A percentile compares a stretch with the other conserved stretches of the same genome.
Evolutionary conservation across 1,140 invertebrate species (phyloP).

Genomic region (Drosophila gunungcola): DNA sequence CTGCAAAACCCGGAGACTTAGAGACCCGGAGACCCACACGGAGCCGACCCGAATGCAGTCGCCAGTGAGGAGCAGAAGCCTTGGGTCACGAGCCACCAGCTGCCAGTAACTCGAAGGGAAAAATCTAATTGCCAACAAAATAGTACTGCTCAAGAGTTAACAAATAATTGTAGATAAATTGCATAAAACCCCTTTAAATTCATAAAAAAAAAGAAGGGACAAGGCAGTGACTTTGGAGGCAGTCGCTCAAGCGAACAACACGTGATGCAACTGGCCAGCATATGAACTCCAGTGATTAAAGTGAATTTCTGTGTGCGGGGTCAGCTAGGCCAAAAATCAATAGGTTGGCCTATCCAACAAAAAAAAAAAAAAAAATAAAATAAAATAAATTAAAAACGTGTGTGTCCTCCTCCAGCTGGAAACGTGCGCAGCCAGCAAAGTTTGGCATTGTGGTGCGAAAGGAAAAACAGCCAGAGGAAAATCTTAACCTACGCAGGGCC

Average conservation of each 20-base stretch:
- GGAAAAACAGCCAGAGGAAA: conserved; percentile 29
- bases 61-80: conserved; percentile 40
- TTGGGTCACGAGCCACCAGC: conserved; percentile 47
- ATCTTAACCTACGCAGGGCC: conserved; percentile 50
- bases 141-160: conserved; percentile 12
- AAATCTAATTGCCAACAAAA: conserved; percentile 33
- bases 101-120: conserved; percentile 36
- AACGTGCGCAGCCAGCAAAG: conserved; percentile 57
- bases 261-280: conserved; percentile 44
- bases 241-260: background rate
- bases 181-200: background rate
- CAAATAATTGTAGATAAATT: conserved; percentile 27
- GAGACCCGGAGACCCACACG: background rate
- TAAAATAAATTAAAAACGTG: conserved; percentile 3
- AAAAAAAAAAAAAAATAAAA: no score
- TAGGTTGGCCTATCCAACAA: conserved; percentile 31
- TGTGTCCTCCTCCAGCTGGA: conserved; percentile 28
- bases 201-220: conserved; percentile 21
- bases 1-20: background rate
- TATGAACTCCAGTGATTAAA: conserved; percentile 40
- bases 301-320: conserved; percentile 36
- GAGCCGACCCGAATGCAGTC: conserved; percentile 39
- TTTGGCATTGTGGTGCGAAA: background rate
- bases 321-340: conserved; percentile 50
- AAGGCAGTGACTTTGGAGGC: background rate